Evolutionary conservation across 2,888 invertebrate species (phyloP), one percentile per base, ranked within the genome.

Genomic region (Vesta saturnalis): DNA sequence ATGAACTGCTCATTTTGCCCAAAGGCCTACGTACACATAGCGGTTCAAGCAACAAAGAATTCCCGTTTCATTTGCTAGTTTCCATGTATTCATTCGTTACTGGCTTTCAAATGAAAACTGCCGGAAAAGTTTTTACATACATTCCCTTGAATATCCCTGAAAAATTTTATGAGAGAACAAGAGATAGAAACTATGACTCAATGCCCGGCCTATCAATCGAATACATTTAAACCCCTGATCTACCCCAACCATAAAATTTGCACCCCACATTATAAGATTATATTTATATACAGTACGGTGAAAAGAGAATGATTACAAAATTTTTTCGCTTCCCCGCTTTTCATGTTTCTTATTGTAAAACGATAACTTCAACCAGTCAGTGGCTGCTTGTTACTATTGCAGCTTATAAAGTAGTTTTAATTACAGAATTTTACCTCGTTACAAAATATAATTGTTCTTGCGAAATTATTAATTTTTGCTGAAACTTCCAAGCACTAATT

Each of bases 71-170:
- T 80, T 80, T 80, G 77, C 79, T 77, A 75, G 77, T 78, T 78
- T 75, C 77, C 74, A 72, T 76, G 76, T 76, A 72, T 73, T 68
- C 71, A 70, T 76, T 76, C 74, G 72, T 76, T 73, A 71, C 73
- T 74, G 77, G 77, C 76, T 78, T 79, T 77, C 72, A 78, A 79
- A 80, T 80, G 79, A 81, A 79, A 81, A 80, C 79, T 79, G 78
- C 76, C 79, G 80, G 80, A 80, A 81, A 81, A 80, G 77, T 78
- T 79, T 78, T 77, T 77, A 46, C 35, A 57, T 60, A 23, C 61
- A 55, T 62, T 62, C 54, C 18, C 61, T 14, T 35, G 61, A 55
- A 62, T 54, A 21, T 55, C 39, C 30, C 35, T 52, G 21, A 30
- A 18, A 55, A 62, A 43, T 14, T 23, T 35, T 57, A 21, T 18